Evolutionary conservation across 2,797 vertebrate species (phyloP).

Genomic region (Helostoma temminkii): DNA sequence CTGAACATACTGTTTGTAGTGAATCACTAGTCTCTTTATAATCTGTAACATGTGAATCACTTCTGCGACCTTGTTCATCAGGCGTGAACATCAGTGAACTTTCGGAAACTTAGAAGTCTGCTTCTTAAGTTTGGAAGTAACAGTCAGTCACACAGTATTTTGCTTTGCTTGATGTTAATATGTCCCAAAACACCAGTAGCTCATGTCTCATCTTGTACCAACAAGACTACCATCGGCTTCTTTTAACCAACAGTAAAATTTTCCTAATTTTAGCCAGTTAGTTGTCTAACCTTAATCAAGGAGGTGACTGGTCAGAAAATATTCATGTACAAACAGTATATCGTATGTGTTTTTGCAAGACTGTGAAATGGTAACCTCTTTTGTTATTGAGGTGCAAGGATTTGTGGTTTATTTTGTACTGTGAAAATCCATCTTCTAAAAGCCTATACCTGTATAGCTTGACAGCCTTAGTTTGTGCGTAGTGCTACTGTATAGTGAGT

Average conservation of each 20-base stretch:
- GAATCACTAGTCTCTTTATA: conserved; percentile 18
- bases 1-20: conserved; percentile 31
- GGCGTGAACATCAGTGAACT: conserved; percentile 4
- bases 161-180: too few species aligned
- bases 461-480: background rate
- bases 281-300: too few species aligned
- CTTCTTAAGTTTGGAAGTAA: background rate
- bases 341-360: background rate
- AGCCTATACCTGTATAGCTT: background rate
- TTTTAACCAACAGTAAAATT: too few species aligned
- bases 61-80: background rate
- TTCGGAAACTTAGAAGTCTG: background rate
- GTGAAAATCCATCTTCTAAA: background rate
- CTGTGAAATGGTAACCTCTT: background rate
- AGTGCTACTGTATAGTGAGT: conserved; percentile 4
- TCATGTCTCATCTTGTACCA: too few species aligned
- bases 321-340: background rate
- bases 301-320: background rate
- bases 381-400: background rate
- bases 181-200: too few species aligned
- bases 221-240: too few species aligned
- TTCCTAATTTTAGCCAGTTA: background rate
- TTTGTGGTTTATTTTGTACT: background rate
- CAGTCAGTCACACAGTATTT: too few species aligned
- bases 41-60: conserved; percentile 12